Base-by-base conservation (phyloP, 2,113 vertebrate genomes). In the Alligator mississippiensis region DNA sequence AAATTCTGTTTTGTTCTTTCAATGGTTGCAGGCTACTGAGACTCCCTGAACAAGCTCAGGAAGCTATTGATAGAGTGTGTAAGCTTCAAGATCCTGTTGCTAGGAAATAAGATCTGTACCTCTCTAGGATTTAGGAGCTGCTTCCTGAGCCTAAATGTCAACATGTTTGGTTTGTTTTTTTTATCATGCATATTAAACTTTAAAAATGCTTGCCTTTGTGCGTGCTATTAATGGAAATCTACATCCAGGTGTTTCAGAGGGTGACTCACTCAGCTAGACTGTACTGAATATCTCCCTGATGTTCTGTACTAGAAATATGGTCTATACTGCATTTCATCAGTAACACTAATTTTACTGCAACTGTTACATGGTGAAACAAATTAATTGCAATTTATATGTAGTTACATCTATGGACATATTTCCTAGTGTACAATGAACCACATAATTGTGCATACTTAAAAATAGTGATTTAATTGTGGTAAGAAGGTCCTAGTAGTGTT, bases 11-110 rank as follows among this genome's bases (percentile, higher is more conserved):
- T 86, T 75, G 25, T 74, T 87, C 82, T 90, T 66, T 24, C 21
- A 57, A 5, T 59, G 14, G 34, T 64, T 54, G 63, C 77, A 63
- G 34, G 63, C 55, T 75, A 27, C 28, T 87, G 80, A 87, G n/a
- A 60, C 47, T 91, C 70, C 83, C 70, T 84, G 22, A 94, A 72
- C 6, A 92, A 91, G 92, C 70, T 19, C 11, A 70, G 84, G 76
- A 84, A 2, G 2, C 89, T 91, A 47, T 68, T 85, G 82, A 82
- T 82, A 77, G 79, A 89, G 47, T 87, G 55, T 34, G 34, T 27
- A 68, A 76, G 60, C 28, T 79, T 38, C 76, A 89, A 61, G 83
- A 88, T 58, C 70, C 8, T 62, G n/a, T n/a, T 84, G 18, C 34
- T 66, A 8, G 4, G 64, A 82, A 85, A 83, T 86, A 88, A 8